Evolutionary conservation across 2,797 vertebrate genomes (phyloP), one percentile per base, ranked within the genome.

Genomic region (Sciurus carolinensis): DNA sequence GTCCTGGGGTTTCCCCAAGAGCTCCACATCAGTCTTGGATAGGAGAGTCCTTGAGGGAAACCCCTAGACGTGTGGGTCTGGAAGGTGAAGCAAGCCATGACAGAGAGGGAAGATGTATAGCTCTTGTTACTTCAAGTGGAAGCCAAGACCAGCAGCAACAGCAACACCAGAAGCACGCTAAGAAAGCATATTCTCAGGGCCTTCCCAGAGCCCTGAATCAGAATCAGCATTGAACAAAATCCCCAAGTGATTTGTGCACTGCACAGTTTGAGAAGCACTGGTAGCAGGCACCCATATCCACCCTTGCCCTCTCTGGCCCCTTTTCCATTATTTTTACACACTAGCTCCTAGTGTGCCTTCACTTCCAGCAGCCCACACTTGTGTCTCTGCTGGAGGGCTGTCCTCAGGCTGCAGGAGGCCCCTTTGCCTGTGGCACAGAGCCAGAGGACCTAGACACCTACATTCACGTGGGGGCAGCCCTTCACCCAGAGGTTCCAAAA

Each of bases 391-490:
- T n/a, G 0, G 33, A 80, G 54, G 71, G 72, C 84, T 72, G 66
- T 72, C 84, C 5, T 3, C 0, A 0, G 57, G 79, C 36, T 76
- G n/a, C 87, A 33, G 12, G 6, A 54, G 91, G 59, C 50, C 30
- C 54, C 79, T 97, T 57, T 84, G 54, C 42, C 47, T 20, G 1
- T 50, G 28, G 72, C 67, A 44, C 54, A n/a, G 76, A 88, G 64
- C 79, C 85, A 17, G n/a, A 94, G 17, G 30, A 79, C 44, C 93
- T 83, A 64, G 64, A 47, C 28, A 83, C 84, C 71, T 75, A 90
- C 44, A 67, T 80, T 47, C 39, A 76, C 86, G 59, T 64, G 28
- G 71, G n/a, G 44, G 22, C 44, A 94, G 64, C 93, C 87, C 64
- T 95, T 90, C 64, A 80, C 69, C 54, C 87, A 67, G 54, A 77